Conservation (phyloP, 2,113 vertebrate species). For the Falco punctatus region DNA sequence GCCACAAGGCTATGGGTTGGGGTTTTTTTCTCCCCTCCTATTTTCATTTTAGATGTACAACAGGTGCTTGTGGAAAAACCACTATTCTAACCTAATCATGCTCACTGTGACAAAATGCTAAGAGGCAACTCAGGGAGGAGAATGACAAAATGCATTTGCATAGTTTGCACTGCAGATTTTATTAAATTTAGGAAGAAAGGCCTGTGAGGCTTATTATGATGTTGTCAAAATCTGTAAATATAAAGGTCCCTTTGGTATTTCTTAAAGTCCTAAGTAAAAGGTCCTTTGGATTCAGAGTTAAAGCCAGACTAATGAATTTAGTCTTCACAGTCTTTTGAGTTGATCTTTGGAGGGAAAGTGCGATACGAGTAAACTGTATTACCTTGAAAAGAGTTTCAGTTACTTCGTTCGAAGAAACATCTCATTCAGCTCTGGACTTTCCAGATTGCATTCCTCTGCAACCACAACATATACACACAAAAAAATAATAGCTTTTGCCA, state of each 20-base stretch:
- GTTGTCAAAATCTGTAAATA: conserved; percentile 25
- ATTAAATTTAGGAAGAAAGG: conserved; percentile 57
- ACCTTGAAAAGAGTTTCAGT: neutral
- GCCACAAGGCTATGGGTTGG: neutral
- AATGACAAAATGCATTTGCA: conserved; percentile 52
- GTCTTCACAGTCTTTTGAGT: neutral
- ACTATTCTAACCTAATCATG: conserved; percentile 27
- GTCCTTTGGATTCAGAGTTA: neutral
- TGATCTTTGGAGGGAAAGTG: neutral
- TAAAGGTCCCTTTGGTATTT: conserved; percentile 47
- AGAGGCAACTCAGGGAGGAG: conserved; percentile 12
- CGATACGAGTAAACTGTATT: neutral
- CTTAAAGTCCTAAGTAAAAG: conserved; percentile 31
- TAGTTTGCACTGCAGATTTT: conserved; percentile 31
- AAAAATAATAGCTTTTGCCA: neutral
- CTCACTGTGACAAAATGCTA: conserved; percentile 42
- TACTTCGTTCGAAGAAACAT: neutral
- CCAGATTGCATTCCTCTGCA: neutral
- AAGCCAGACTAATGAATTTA: neutral
- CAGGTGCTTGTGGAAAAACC: conserved; percentile 2
- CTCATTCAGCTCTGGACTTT: neutral
- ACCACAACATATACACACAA: neutral
- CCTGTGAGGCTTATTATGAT: conserved; percentile 11
- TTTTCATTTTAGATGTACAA: neutral
- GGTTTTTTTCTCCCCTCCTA: fast-evolving